Evolutionary conservation across 2,797 vertebrate species (phyloP).

Genomic region (Myripristis murdjan): DNA sequence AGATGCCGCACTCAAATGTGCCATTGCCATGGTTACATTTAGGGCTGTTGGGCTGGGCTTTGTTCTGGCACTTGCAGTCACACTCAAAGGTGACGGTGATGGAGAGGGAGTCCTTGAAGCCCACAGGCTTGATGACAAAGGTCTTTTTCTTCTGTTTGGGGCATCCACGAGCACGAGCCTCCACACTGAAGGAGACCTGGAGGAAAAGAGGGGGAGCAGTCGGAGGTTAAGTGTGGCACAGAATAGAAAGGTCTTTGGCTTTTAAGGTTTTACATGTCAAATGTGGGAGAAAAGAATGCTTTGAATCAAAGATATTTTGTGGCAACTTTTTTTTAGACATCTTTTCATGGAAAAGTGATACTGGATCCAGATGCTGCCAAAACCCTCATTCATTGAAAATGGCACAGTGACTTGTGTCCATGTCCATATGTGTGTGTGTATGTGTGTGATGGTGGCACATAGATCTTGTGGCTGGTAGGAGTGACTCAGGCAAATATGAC

Average conservation of each 20-base stretch:
- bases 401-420: not conserved
- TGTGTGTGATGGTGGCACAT: constrained; percentile 28
- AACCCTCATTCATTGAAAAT: not conserved
- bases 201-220: constrained; percentile 45
- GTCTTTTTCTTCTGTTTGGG: constrained; percentile 89
- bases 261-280: not conserved
- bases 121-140: constrained; percentile 96
- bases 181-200: constrained; percentile 96
- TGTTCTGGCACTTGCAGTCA: constrained; percentile 90
- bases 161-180: constrained; percentile 93
- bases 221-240: not conserved
- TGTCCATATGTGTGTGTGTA: not conserved
- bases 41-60: constrained; percentile 82
- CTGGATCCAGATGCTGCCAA: not conserved
- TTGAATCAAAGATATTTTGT: constrained; percentile 1
- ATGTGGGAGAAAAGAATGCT: not conserved
- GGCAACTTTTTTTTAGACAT: not conserved
- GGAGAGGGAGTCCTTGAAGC: constrained; percentile 94
- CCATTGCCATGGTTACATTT: constrained; percentile 92
- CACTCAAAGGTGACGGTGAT: constrained; percentile 92
- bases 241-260: not conserved
- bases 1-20: constrained; percentile 94
- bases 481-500: constrained; percentile 51
- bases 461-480: not conserved
- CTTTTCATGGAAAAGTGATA: not conserved